Evolutionary conservation across 2,888 invertebrate genomes (phyloP).

Genomic region (Sclerodermus sp.): DNA sequence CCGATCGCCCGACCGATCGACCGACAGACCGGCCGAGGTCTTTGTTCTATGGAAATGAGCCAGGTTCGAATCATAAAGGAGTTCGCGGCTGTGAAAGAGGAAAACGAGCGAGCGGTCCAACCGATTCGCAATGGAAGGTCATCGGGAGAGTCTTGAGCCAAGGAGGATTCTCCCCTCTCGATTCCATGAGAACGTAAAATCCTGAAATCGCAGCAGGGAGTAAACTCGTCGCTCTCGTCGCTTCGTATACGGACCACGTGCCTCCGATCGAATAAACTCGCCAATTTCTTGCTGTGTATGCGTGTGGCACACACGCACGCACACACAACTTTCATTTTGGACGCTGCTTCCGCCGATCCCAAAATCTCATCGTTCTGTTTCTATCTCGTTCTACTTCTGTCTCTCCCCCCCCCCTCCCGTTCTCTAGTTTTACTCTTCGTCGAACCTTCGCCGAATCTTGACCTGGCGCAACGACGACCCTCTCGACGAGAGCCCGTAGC

Average conservation of each 20-base stretch:
- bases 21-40: constrained; percentile 14
- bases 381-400: background rate
- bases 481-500: too few relatives aligned
- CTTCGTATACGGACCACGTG: too few relatives aligned
- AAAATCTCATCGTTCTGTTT: background rate
- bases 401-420: too few relatives aligned
- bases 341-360: too few relatives aligned
- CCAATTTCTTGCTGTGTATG: too few relatives aligned
- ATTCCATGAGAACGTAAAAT: too few relatives aligned
- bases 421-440: too few relatives aligned
- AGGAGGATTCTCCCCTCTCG: background rate
- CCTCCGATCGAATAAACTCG: too few relatives aligned
- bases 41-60: constrained; percentile 39
- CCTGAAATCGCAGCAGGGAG: background rate
- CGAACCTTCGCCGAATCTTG: too few relatives aligned
- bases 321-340: too few relatives aligned
- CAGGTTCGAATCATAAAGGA: constrained; percentile 23
- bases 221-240: background rate
- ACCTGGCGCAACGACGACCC: too few relatives aligned
- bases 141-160: background rate
- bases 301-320: too few relatives aligned
- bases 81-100: constrained; percentile 11
- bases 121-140: background rate
- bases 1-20: background rate
- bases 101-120: constrained; percentile 7